Percentiles rank a stretch among this genome's conserved stretches.
Conservation (phyloP, 2,888 invertebrate genomes). For the Patella pellucida region DNA sequence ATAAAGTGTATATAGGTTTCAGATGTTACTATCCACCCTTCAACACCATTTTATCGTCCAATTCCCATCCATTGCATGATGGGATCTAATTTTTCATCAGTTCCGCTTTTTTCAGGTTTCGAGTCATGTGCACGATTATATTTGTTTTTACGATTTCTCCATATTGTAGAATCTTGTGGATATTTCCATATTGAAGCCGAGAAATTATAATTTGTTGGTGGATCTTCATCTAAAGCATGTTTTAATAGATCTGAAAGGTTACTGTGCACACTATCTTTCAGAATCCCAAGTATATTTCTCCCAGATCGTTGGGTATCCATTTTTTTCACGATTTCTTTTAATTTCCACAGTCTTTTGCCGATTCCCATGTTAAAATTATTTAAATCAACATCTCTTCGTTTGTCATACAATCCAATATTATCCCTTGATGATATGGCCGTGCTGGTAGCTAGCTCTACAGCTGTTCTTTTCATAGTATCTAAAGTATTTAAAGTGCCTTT, state of each 20-base stretch:
- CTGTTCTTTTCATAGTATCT: too few relatives aligned
- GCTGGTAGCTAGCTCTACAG: too few relatives aligned
- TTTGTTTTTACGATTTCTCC: neutral
- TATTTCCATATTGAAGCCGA: neutral
- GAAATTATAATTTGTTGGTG: neutral
- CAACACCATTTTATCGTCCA: neutral
- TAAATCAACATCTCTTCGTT: too few relatives aligned
- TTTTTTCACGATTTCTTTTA: conserved; percentile 1
- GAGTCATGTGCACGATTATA: neutral
- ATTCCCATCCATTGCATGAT: neutral
- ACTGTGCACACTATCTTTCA: neutral
- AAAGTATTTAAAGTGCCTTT: too few relatives aligned
- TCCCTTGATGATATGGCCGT: too few relatives aligned
- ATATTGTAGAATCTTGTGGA: neutral
- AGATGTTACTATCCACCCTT: too few relatives aligned
- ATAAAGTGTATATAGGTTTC: too few relatives aligned
- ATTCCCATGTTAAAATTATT: too few relatives aligned
- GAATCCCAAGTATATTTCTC: neutral
- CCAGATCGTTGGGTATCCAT: neutral
- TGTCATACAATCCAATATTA: too few relatives aligned
- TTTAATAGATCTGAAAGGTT: neutral
- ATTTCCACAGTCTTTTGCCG: neutral
- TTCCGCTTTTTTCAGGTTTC: neutral
- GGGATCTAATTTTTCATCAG: neutral
- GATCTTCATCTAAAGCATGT: conserved; percentile 2